Conservation (phyloP, 2,888 invertebrate genomes). For the Elysia crispata region DNA sequence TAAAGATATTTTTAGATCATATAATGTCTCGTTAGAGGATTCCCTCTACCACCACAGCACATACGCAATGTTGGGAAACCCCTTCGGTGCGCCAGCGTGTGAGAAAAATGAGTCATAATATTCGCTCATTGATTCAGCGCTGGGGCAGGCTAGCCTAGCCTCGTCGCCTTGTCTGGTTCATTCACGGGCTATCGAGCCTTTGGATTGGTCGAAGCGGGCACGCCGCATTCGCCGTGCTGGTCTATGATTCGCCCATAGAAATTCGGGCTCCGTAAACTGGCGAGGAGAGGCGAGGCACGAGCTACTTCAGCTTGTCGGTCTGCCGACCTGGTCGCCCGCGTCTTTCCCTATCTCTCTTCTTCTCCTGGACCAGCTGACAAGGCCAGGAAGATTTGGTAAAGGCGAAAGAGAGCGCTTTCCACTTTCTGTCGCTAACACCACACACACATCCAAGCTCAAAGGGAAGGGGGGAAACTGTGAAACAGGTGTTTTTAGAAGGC, state of each 20-base stretch:
- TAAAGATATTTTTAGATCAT: no score
- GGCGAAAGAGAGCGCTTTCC: no score
- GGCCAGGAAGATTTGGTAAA: no score
- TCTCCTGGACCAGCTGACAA: no score
- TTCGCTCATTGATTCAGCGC: slow-evolving; percentile 26
- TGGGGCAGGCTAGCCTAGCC: no score
- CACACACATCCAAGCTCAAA: slow-evolving; percentile 26
- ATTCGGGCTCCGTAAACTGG: background rate
- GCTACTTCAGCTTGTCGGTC: no score
- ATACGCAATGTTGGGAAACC: slow-evolving; percentile 27
- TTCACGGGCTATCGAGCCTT: slow-evolving; percentile 24
- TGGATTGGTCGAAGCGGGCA: slow-evolving; percentile 29
- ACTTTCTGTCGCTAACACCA: background rate
- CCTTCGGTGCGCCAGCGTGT: slow-evolving; percentile 32
- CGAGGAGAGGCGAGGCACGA: background rate
- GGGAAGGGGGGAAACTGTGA: slow-evolving; percentile 16
- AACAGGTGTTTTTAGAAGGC: slow-evolving; percentile 42
- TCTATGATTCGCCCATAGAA: slow-evolving; percentile 33
- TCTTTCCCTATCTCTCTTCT: no score
- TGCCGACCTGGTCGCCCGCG: no score
- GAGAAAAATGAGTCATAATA: background rate
- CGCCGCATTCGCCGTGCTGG: slow-evolving; percentile 10
- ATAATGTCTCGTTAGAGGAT: background rate
- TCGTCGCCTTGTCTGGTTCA: slow-evolving; percentile 13
- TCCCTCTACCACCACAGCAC: background rate